Evolutionary conservation across 2,113 vertebrate species (phyloP), one percentile per base, ranked within the genome.

Genomic region (Bettongia penicillata): DNA sequence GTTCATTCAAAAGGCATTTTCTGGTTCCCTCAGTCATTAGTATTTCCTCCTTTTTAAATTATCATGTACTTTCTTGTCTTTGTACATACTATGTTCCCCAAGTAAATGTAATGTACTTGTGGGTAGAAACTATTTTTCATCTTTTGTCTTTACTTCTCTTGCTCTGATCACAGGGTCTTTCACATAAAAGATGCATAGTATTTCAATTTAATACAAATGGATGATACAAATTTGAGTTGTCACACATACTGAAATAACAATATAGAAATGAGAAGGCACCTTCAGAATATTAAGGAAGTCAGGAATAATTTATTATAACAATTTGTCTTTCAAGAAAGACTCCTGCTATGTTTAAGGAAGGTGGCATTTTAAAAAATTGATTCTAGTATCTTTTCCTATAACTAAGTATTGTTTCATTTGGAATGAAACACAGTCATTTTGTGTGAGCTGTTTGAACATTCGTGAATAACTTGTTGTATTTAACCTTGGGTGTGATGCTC

Each of bases 321-420:
- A 89, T 89, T 90, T 95, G 84, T 90, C 57, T 95, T 93, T 47
- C 8, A 92, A 48, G 19, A 90, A 96, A 61, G 61, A 92, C 24
- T 91, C 10, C 57, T 94, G 0, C 14, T 91, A 91, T 37, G 55
- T 90, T 84, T 93, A 91, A 94, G 57, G 49, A 95, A 47, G 53
- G 31, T 53, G 90, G 48, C 51, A 53, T 48, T 94, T 96, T 55
- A 90, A 31, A 95, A 95, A 90, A 51, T 90, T 89, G 90, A 51
- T 11, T 90, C 28, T 53, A 93, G 2, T 55, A 51, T 57, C 6
- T 93, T 1, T 1, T 94, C 93, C 91, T 94, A 94, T 93, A 43
- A 84, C 68, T 84, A 43, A 84, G 68, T 22, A 84, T 84, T 84
- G n/a, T 19, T 43, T 84, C 68, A 84, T 84, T 84, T 92, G 57